Base-by-base conservation (phyloP, 1,140 invertebrate genomes). In the Drosophila navojoa region DNA sequence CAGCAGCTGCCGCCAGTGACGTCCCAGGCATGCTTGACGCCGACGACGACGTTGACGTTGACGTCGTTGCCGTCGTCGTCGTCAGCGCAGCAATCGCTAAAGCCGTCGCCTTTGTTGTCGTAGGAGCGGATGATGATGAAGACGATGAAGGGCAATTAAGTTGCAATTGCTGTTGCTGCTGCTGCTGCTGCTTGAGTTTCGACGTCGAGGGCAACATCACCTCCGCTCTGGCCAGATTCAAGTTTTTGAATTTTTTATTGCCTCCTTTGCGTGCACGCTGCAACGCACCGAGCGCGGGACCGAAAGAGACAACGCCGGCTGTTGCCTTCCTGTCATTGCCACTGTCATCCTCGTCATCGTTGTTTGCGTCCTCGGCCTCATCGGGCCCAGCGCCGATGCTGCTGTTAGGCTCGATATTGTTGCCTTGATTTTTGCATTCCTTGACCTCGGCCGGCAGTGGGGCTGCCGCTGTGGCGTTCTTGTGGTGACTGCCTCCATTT, bases 211-310 rank as follows among this genome's bases (percentile, higher is more conserved):
- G 90, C 76, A 90, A 70, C 90, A 91, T 91, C 45, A 91, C 80
- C 69, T 91, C 90, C 57, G 74, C 79, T 74, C 90, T 76, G 67
- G 82, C 75, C 79, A 91, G 74, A 79, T 91, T 91, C 60, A 91
- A 81, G 77, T 91, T 91, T 84, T 91, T 90, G 59, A 91, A 91
- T 76, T 91, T 91, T 68, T 91, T 91, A 79, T 89, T 85, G 61
- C 79, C 71, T 49, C 74, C 81, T 58, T 82, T 90, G 62, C 84
- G 80, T 71, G 76, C 76, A 52, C 81, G 75, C 58, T 84, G 84
- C 53, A 89, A 61, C 19, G 79, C 79, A 25, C 64, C 80, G 53
- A 66, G 67, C 22, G 64, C 70, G 25, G 68, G 19, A 38, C 50
- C 73, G 77, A 80, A 74, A 47, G 59, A 16, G 19, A 25, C 58